phyloP scores from a whole-genome alignment of 35 echinoderm and acorn worm genomes.

The Ophioderma brevispina region DNA sequence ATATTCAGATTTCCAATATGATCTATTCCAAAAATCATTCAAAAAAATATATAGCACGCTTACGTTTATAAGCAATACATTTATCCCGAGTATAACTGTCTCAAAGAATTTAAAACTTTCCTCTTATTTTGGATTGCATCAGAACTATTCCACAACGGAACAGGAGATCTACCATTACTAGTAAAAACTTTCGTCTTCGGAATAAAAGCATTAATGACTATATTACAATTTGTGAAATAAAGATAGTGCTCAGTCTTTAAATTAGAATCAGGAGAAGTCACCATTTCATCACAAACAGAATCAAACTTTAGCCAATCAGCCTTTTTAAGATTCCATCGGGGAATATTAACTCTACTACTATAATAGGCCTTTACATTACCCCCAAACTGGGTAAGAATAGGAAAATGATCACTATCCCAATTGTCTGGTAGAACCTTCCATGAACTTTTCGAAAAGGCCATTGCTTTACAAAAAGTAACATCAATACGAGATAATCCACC shows the following conservation, averaged over 20 bases:
- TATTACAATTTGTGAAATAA: neutral
- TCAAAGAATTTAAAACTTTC: neutral
- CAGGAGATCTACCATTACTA: neutral
- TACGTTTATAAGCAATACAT: neutral
- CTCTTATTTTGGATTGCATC: neutral
- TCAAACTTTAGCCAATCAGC: neutral
- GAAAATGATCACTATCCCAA: neutral
- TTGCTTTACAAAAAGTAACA: neutral
- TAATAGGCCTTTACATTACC: neutral
- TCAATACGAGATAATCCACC: slow-evolving; percentile 6
- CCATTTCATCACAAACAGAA: neutral
- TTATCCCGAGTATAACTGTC: neutral
- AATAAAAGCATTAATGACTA: neutral
- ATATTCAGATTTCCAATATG: no score
- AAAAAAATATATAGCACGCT: neutral
- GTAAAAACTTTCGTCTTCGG: neutral
- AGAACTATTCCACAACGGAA: neutral
- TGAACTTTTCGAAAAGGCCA: neutral
- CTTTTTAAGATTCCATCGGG: neutral
- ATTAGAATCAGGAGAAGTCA: neutral
- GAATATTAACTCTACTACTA: neutral
- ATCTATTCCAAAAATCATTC: neutral
- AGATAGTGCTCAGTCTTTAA: neutral
- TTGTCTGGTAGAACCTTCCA: neutral
- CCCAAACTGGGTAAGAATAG: neutral